Conservation (phyloP, 2,797 vertebrate species). For the Emydoidea blandingii region DNA sequence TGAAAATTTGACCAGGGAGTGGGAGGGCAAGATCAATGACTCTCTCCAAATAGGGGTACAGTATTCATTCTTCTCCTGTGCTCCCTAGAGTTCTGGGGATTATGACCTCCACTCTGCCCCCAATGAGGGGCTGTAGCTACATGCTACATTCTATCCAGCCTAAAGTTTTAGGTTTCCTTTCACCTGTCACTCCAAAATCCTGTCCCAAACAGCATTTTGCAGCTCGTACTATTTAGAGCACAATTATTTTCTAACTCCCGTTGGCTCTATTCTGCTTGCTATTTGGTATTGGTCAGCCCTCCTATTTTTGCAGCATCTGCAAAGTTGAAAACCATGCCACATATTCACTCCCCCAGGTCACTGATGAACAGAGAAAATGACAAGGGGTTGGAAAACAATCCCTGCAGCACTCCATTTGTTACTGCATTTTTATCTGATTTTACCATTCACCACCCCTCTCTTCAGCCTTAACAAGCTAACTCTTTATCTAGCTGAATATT, state of each 20-base stretch:
- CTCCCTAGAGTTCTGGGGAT: neutral
- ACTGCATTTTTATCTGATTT: neutral
- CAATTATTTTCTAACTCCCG: neutral
- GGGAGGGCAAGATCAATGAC: neutral
- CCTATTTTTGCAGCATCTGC: neutral
- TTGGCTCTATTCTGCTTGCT: neutral
- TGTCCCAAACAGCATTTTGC: neutral
- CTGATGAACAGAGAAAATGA: neutral
- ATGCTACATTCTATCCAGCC: rapidly evolving
- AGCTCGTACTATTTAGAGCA: neutral
- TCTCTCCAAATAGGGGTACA: neutral
- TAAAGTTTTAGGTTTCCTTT: neutral
- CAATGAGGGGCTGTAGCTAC: neutral
- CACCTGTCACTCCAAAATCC: neutral
- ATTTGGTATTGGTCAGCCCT: neutral
- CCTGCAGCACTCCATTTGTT: neutral
- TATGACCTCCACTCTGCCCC: neutral
- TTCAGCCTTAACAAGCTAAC: neutral
- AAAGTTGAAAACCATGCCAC: neutral
- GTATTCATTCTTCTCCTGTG: rapidly evolving
- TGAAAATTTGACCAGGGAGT: neutral
- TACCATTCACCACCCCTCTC: neutral
- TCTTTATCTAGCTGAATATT: neutral
- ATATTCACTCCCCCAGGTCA: neutral
- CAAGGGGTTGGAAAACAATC: neutral